These are phyloP conservation scores for Gerris buenoi DNA, from an alignment of 1,140 invertebrate genomes.

Conservation along the genomic window DNA sequence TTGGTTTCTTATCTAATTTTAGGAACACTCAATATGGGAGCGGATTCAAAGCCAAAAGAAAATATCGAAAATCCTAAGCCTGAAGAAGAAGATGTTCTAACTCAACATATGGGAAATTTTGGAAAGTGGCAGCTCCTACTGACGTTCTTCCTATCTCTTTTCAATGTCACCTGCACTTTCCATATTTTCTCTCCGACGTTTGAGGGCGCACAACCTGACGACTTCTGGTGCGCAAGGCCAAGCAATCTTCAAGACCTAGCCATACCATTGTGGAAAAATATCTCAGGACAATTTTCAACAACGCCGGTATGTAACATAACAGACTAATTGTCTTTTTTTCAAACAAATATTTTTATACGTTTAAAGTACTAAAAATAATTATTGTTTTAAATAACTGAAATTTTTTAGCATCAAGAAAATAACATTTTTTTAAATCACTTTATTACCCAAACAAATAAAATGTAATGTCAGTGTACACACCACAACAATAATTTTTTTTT, in stretches of 20 bases:
- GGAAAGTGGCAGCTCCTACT: slow-evolving; percentile 49
- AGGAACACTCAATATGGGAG: no score
- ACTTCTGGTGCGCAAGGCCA: slow-evolving; percentile 41
- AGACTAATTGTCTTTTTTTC: background rate
- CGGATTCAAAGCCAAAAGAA: background rate
- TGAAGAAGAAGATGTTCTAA: slow-evolving; percentile 44
- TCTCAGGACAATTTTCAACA: slow-evolving; percentile 19
- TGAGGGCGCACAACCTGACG: slow-evolving; percentile 37
- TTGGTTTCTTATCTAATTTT: no score
- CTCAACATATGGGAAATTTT: slow-evolving; percentile 47
- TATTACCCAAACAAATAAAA: no score
- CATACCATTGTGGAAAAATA: slow-evolving; percentile 38
- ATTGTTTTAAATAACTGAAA: no score
- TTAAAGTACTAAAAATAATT: no score
- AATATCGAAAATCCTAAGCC: background rate
- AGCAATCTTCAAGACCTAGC: slow-evolving; percentile 1
- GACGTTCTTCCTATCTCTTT: slow-evolving; percentile 30
- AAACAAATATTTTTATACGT: no score
- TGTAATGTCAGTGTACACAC: no score
- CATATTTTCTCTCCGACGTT: slow-evolving; percentile 50
- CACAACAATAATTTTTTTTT: no score
- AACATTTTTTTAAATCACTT: no score
- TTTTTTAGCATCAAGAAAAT: no score
- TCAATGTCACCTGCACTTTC: slow-evolving; percentile 27
- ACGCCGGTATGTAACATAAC: slow-evolving; percentile 22